A percentile compares a stretch with the other conserved stretches of the same genome.
Evolutionary conservation across 2,113 vertebrate species (phyloP).

Genomic region (Protomyctophum bolini): DNA sequence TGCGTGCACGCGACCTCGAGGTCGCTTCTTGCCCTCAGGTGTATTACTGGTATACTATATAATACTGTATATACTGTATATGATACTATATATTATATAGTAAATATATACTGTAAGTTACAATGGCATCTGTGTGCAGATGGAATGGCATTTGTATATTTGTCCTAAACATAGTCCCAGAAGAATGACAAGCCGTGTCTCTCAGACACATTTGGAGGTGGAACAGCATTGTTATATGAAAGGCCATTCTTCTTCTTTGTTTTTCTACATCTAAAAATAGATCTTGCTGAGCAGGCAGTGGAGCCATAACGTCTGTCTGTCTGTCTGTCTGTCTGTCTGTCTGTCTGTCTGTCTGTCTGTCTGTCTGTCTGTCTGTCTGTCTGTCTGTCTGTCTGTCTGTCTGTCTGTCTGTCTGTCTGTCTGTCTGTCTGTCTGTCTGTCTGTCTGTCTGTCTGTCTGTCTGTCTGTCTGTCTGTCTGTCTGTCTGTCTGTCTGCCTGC

Average conservation of each 20-base stretch:
- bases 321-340: constrained; percentile 33
- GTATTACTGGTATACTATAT: too few species aligned
- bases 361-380: not conserved
- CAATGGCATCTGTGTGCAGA: constrained; percentile 3
- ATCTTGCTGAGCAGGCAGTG: constrained; percentile 66
- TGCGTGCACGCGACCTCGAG: too few species aligned
- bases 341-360: constrained; percentile 24
- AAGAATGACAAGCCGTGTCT: constrained; percentile 40
- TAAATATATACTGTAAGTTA: too few species aligned
- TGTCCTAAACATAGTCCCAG: constrained; percentile 50
- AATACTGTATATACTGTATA: too few species aligned
- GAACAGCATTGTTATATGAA: constrained; percentile 54
- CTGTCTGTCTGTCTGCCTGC: too few species aligned
- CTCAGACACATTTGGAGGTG: constrained; percentile 47
- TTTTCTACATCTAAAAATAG: constrained; percentile 67
- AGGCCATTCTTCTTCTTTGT: constrained; percentile 65
- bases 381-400: too few species aligned
- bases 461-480: too few species aligned
- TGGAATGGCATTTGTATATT: constrained; percentile 26
- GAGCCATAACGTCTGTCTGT: constrained; percentile 39
- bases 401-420: too few species aligned
- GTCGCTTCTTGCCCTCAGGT: too few species aligned
- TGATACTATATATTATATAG: too few species aligned
- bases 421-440: too few species aligned
- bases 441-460: too few species aligned